phyloP scores from a whole-genome alignment of 2,797 vertebrate species.

The Choloepus didactylus region DNA sequence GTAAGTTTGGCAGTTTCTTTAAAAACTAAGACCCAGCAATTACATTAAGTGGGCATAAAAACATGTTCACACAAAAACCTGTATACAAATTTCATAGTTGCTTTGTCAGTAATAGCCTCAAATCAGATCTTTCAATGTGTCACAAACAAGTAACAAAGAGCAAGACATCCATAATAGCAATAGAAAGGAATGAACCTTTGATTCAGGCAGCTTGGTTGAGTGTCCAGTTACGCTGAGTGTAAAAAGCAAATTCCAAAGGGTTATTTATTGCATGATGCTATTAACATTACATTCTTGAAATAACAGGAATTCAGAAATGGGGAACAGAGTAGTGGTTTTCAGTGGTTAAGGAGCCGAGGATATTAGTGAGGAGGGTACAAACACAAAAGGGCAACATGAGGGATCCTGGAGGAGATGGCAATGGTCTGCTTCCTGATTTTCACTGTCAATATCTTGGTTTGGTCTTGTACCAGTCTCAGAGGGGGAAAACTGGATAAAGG shows the following conservation, averaged over 20 bases:
- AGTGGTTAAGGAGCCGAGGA: too few relatives aligned
- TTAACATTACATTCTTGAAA: neutral
- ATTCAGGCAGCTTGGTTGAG: neutral
- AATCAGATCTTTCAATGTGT: neutral
- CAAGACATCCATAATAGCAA: neutral
- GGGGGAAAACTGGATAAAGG: neutral
- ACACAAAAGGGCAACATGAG: neutral
- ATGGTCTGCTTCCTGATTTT: fast-evolving
- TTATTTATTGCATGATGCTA: too few relatives aligned
- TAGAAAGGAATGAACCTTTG: neutral
- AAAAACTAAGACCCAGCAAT: neutral
- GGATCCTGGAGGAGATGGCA: too few relatives aligned
- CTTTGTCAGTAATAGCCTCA: neutral
- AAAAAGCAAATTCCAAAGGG: neutral
- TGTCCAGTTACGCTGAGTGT: neutral
- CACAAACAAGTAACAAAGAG: neutral
- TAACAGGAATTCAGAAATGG: neutral
- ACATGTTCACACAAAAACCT: neutral
- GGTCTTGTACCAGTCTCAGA: neutral
- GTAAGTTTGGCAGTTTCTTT: neutral
- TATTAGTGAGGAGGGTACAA: neutral
- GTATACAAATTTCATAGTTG: neutral
- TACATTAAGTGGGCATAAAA: neutral
- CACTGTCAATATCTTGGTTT: neutral
- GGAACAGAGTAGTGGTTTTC: fast-evolving